Conservation (phyloP, 2,797 vertebrate species). For the Hirundo rustica region DNA sequence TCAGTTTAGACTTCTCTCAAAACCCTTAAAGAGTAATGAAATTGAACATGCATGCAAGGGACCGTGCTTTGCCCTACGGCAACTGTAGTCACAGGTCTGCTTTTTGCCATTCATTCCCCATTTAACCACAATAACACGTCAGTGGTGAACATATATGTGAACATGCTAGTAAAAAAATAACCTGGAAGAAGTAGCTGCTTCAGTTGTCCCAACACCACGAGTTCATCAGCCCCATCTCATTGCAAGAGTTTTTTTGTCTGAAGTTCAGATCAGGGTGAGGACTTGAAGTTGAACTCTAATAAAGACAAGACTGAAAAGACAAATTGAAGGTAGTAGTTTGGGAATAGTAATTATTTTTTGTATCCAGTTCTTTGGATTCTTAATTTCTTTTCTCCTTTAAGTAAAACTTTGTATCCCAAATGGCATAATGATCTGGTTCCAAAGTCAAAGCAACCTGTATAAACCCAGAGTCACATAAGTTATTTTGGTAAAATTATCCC, state of each 20-base stretch:
- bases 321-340: not conserved
- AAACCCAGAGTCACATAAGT: not conserved
- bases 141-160: not conserved
- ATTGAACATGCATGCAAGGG: constrained; percentile 37
- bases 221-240: not conserved
- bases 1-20: constrained; percentile 53
- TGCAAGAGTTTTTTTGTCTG: not conserved
- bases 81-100: not conserved
- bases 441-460: not conserved
- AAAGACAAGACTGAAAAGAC: not conserved
- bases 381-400: not conserved
- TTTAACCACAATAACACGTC: constrained; percentile 46
- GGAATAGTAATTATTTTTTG: not conserved
- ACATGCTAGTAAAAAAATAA: not conserved
- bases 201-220: not conserved
- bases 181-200: not conserved
- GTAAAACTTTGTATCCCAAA: not conserved
- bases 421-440: not conserved
- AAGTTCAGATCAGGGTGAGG: not conserved
- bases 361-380: not conserved
- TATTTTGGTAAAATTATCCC: not conserved
- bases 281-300: not conserved
- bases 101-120: constrained; percentile 37
- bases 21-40: constrained; percentile 68
- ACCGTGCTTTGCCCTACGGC: constrained; percentile 52